Conservation (phyloP, 2,888 invertebrate genomes). For the Aquatica leii region DNA sequence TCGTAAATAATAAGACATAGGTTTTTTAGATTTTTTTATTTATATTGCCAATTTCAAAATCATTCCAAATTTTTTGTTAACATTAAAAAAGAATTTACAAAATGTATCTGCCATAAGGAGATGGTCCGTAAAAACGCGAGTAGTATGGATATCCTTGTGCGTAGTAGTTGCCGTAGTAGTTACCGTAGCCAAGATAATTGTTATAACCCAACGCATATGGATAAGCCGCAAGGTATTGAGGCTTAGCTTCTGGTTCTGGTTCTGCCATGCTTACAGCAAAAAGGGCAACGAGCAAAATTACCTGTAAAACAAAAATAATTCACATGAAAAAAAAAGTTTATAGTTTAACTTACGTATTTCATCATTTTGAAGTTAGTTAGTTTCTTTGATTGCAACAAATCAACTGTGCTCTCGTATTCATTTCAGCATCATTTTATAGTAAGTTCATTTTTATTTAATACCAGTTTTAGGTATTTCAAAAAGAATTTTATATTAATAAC, state of each 20-base stretch:
- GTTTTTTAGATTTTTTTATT: too few relatives aligned
- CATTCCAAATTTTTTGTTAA: too few relatives aligned
- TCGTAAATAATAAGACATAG: too few relatives aligned
- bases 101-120: too few relatives aligned
- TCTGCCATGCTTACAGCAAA: conserved; percentile 33
- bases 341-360: conserved; percentile 16
- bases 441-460: too few relatives aligned
- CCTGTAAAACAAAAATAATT: conserved; percentile 20
- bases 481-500: too few relatives aligned
- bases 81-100: too few relatives aligned
- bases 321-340: neutral
- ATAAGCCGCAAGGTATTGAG: conserved; percentile 10
- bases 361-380: conserved; percentile 15
- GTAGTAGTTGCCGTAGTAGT: neutral
- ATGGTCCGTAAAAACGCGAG: too few relatives aligned
- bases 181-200: neutral
- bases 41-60: too few relatives aligned
- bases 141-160: too few relatives aligned
- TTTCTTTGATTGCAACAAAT: conserved; percentile 5
- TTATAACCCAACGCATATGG: conserved; percentile 6
- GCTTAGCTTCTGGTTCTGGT: conserved; percentile 26
- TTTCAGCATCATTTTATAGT: neutral
- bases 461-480: too few relatives aligned
- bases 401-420: neutral
- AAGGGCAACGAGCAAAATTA: conserved; percentile 29